A percentile compares a stretch with the other conserved stretches of the same genome.
phyloP scores from a whole-genome alignment of 2,888 invertebrate genomes.

The Agrochola circellaris region DNA sequence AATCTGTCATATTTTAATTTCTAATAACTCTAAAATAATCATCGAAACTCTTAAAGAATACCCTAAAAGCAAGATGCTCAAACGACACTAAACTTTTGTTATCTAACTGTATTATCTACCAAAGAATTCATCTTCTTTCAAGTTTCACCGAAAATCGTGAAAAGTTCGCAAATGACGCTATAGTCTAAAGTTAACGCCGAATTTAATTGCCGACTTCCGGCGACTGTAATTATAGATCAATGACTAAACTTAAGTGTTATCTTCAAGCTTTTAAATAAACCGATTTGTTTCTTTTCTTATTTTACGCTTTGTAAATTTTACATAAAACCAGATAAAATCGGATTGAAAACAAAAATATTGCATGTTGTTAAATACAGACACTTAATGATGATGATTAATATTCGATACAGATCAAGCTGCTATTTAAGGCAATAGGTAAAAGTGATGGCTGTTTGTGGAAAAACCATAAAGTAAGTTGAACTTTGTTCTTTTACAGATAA shows the following conservation, averaged over 20 bases:
- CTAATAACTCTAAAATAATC: not conserved
- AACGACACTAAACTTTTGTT: not conserved
- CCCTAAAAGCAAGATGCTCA: not conserved
- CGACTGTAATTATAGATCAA: conserved; percentile 46
- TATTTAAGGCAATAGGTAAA: not conserved
- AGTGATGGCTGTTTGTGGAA: not conserved
- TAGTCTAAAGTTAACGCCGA: conserved; percentile 38
- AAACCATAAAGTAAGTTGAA: not conserved
- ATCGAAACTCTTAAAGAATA: not conserved
- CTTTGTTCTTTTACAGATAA: not conserved
- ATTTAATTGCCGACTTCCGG: conserved; percentile 53
- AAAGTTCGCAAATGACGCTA: conserved; percentile 26
- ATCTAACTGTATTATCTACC: not conserved
- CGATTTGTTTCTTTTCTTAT: conserved; percentile 38
- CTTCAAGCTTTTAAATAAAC: conserved; percentile 38
- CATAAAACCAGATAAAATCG: conserved; percentile 23
- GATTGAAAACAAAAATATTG: not conserved
- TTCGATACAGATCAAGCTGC: not conserved
- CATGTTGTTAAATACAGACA: not conserved
- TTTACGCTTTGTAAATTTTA: conserved; percentile 34
- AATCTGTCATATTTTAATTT: not conserved
- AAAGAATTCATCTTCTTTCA: not conserved
- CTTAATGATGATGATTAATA: not conserved
- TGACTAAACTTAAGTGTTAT: conserved; percentile 55
- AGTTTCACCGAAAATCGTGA: conserved; percentile 28